Evolutionary conservation across 2,888 invertebrate species (phyloP).

Genomic region (Oegoconia quadripuncta): DNA sequence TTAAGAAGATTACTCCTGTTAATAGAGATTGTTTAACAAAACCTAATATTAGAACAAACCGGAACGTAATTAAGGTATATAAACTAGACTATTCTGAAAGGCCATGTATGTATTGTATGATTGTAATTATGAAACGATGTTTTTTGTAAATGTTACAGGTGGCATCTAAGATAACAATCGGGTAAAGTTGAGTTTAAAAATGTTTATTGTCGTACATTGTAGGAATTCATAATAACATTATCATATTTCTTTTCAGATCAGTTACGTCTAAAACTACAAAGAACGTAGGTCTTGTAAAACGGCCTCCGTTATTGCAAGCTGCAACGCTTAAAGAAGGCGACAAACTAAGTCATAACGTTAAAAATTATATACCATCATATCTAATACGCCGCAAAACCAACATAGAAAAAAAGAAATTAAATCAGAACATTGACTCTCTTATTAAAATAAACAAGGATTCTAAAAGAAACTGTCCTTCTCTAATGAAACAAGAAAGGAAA

Average conservation of each 20-base stretch:
- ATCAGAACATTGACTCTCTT: constrained; percentile 25
- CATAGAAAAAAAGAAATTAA: constrained; percentile 23
- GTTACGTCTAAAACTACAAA: constrained; percentile 33
- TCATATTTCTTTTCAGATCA: constrained; percentile 33
- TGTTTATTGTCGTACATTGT: neutral
- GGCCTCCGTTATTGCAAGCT: constrained; percentile 19
- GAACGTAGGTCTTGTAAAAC: constrained; percentile 28
- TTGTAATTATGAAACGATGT: neutral
- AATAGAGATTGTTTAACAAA: neutral
- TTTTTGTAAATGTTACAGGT: constrained; percentile 37
- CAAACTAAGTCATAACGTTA: constrained; percentile 18
- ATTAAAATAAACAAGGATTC: constrained; percentile 22
- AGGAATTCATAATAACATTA: neutral
- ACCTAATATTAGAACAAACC: constrained; percentile 6
- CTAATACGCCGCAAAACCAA: constrained; percentile 27
- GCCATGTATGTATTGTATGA: too few relatives aligned
- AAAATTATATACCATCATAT: constrained; percentile 41
- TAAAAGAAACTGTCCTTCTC: constrained; percentile 9
- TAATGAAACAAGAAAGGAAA: constrained; percentile 28
- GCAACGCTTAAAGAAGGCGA: constrained; percentile 26
- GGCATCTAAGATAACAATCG: constrained; percentile 36
- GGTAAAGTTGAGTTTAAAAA: constrained; percentile 29
- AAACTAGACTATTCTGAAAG: too few relatives aligned
- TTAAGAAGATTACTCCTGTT: constrained; percentile 5
- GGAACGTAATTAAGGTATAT: constrained; percentile 33